phyloP scores from a whole-genome alignment of 2,113 vertebrate species.

The Fukomys damarensis region DNA sequence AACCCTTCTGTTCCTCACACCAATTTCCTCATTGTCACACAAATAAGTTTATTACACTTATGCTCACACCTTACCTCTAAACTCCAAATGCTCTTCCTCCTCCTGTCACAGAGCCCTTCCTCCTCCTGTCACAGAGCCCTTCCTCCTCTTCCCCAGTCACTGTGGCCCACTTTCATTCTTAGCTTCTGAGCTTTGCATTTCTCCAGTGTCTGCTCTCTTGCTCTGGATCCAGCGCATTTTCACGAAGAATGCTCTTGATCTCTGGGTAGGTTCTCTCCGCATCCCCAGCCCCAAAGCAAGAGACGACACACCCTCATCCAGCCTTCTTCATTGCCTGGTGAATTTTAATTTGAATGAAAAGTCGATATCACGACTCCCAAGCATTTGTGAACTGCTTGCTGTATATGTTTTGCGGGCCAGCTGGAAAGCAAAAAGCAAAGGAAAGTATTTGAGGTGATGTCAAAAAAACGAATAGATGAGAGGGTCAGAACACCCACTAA shows the following conservation, averaged over 20 bases:
- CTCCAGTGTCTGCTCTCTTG: neutral
- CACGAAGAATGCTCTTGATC: neutral
- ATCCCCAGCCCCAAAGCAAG: neutral
- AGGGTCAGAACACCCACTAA: neutral
- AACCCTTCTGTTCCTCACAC: neutral
- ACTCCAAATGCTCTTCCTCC: neutral
- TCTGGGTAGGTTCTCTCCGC: neutral
- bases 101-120: neutral
- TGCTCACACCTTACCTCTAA: neutral
- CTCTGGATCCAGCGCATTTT: neutral
- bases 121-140: neutral
- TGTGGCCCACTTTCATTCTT: neutral
- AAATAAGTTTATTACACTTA: neutral
- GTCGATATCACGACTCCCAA: neutral
- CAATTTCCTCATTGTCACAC: neutral
- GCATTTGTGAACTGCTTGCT: neutral
- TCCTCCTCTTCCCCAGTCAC: neutral
- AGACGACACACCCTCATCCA: neutral
- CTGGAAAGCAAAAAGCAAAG: neutral
- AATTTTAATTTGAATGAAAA: neutral
- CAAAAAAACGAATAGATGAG: neutral
- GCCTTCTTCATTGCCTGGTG: neutral
- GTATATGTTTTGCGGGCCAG: neutral
- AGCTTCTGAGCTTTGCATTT: neutral
- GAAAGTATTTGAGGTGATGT: neutral